These are phyloP conservation scores for Rhopilema esculentum DNA, from an alignment of 30 jellyfish, hydroid and myxozoan genomes.

Conservation along the genomic window DNA sequence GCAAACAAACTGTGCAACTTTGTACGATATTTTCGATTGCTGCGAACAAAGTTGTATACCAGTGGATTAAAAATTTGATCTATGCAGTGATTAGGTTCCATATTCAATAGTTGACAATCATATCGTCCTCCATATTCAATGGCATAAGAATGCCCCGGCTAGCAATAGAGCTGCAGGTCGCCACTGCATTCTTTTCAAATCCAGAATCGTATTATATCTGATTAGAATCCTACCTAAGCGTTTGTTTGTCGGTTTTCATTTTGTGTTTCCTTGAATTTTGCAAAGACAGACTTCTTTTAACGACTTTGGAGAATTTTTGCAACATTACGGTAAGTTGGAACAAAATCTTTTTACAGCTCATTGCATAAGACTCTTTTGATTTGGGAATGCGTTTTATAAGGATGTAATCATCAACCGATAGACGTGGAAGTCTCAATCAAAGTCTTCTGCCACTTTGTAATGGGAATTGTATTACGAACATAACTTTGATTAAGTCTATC, in stretches of 20 bases:
- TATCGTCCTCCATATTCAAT: neutral
- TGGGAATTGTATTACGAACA: too few species aligned
- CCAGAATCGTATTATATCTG: slow-evolving; percentile 1
- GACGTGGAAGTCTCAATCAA: too few species aligned
- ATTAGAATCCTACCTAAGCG: slow-evolving; percentile 4
- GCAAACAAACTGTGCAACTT: slow-evolving; percentile 40
- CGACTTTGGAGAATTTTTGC: neutral
- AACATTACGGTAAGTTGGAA: neutral
- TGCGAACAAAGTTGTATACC: neutral
- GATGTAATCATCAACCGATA: too few species aligned
- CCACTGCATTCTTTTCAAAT: slow-evolving; percentile 23
- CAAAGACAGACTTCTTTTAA: neutral
- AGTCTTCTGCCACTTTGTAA: too few species aligned
- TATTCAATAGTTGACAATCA: slow-evolving; percentile 21
- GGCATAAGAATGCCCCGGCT: slow-evolving; percentile 18
- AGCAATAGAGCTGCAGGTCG: slow-evolving; percentile 19
- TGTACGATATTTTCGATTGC: slow-evolving; percentile 21
- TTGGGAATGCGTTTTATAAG: too few species aligned
- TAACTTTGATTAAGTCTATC: too few species aligned
- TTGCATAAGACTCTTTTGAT: too few species aligned
- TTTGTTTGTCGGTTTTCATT: slow-evolving; percentile 34
- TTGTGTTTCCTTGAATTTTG: slow-evolving; percentile 25
- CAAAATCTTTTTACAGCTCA: too few species aligned
- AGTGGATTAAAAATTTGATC: slow-evolving; percentile 35
- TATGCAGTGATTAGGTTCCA: slow-evolving; percentile 6